phyloP scores from a whole-genome alignment of 2,797 vertebrate genomes.

The Bradypodion pumilum region DNA sequence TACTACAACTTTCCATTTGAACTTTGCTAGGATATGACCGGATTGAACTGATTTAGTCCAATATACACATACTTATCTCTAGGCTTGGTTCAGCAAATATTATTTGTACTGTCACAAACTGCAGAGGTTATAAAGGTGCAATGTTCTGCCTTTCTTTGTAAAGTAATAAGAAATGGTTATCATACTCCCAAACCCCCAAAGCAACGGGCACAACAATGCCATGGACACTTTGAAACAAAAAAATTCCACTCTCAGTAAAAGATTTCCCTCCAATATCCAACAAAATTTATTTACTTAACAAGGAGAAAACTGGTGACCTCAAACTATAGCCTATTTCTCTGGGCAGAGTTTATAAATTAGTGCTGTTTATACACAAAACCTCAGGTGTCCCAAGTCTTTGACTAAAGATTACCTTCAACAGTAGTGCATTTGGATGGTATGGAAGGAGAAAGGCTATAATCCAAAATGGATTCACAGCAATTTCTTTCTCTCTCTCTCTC shows the following conservation, averaged over 20 bases:
- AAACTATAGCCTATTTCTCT: neutral
- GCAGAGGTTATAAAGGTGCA: conserved; percentile 1
- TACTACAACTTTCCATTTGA: neutral
- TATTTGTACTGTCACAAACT: conserved; percentile 2
- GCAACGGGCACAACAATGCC: neutral
- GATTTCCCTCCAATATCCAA: neutral
- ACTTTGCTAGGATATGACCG: neutral
- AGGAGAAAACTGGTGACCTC: neutral
- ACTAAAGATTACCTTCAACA: neutral
- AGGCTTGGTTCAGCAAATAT: conserved; percentile 11
- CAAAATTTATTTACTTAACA: neutral
- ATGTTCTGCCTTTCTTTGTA: neutral
- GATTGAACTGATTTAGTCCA: conserved; percentile 28
- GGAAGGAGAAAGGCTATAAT: neutral
- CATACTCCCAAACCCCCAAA: neutral
- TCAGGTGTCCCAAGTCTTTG: neutral
- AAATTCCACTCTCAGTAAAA: neutral
- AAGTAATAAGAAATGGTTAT: neutral
- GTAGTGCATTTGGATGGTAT: neutral
- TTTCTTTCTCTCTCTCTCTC: neutral
- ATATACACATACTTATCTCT: conserved; percentile 7
- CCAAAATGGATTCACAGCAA: neutral
- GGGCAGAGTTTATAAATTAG: neutral
- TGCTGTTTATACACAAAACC: neutral
- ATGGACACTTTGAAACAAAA: neutral